Evolutionary conservation across 2,888 invertebrate species (phyloP).

Genomic region (Aleiodes alternator): DNA sequence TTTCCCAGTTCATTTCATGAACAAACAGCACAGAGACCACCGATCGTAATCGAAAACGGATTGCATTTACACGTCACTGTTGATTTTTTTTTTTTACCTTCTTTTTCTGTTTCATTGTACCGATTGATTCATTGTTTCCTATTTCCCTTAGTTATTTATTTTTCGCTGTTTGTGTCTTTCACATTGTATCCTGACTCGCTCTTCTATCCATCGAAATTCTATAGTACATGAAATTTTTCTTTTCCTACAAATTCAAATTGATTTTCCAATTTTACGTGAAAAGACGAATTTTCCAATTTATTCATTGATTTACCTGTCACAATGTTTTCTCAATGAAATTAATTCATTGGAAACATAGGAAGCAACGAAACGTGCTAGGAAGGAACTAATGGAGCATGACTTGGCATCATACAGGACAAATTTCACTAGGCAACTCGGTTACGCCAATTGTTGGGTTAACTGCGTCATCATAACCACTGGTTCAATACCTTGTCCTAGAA

Average conservation of each 20-base stretch:
- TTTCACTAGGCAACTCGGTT: constrained; percentile 48
- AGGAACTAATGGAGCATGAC: constrained; percentile 47
- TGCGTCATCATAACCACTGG: constrained; percentile 53
- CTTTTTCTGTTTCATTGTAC: constrained; percentile 17
- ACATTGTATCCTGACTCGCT: not conserved
- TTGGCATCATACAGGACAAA: constrained; percentile 11
- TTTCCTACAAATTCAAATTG: not conserved
- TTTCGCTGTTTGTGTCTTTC: no score
- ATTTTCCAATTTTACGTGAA: not conserved
- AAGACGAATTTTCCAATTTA: not conserved
- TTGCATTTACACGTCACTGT: constrained; percentile 42
- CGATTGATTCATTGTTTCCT: constrained; percentile 31
- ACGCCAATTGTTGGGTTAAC: constrained; percentile 60
- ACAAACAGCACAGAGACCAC: constrained; percentile 43
- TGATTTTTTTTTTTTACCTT: constrained; percentile 26
- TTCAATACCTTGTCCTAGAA: constrained; percentile 67
- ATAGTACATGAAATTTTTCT: not conserved
- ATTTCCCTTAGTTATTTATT: not conserved
- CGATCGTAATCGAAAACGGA: constrained; percentile 46
- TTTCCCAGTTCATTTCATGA: constrained; percentile 42
- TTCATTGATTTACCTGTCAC: no score
- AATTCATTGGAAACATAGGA: constrained; percentile 13
- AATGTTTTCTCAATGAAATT: not conserved
- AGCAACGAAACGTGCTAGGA: constrained; percentile 30
- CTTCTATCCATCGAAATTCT: constrained; percentile 19